Percentiles rank a stretch among this genome's conserved stretches.
These are phyloP conservation scores for Ichneumoninae sp. DNA, from an alignment of 2,888 invertebrate genomes.

Conservation along the genomic window DNA sequence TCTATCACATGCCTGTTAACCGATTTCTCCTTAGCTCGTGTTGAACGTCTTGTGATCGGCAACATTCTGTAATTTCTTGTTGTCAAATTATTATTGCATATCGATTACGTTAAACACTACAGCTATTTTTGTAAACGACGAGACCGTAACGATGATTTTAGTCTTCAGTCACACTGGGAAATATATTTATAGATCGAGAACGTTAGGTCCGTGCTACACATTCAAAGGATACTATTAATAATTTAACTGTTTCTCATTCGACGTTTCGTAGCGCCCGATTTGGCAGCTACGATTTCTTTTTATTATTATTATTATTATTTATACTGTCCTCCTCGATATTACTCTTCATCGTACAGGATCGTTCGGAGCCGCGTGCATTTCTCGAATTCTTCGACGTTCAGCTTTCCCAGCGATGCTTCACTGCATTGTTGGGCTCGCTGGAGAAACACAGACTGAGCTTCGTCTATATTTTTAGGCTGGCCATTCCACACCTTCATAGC, in stretches of 20 bases:
- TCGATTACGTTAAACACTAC: constrained; percentile 7
- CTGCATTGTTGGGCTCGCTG: constrained; percentile 86
- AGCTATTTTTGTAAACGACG: constrained; percentile 11
- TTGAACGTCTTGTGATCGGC: neutral
- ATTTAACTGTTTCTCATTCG: constrained; percentile 19
- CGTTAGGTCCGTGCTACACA: constrained; percentile 23
- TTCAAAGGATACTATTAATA: constrained; percentile 31
- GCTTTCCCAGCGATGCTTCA: constrained; percentile 72
- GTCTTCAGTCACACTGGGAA: neutral
- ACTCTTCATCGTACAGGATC: constrained; percentile 26
- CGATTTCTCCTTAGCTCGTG: neutral
- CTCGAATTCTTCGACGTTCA: constrained; percentile 57
- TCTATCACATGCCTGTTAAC: neutral
- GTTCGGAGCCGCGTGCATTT: constrained; percentile 38
- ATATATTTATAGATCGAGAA: constrained; percentile 31
- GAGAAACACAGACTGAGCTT: constrained; percentile 87
- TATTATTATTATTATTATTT: neutral
- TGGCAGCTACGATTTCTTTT: constrained; percentile 8
- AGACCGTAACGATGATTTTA: neutral
- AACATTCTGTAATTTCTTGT: neutral
- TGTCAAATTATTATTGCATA: neutral
- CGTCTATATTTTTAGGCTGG: constrained; percentile 86
- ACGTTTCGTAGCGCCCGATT: constrained; percentile 7
- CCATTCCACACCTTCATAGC: constrained; percentile 89
- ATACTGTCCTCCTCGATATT: neutral